These are phyloP conservation scores for Fragum fragum DNA, from an alignment of 2,888 invertebrate species.

Conservation along the genomic window DNA sequence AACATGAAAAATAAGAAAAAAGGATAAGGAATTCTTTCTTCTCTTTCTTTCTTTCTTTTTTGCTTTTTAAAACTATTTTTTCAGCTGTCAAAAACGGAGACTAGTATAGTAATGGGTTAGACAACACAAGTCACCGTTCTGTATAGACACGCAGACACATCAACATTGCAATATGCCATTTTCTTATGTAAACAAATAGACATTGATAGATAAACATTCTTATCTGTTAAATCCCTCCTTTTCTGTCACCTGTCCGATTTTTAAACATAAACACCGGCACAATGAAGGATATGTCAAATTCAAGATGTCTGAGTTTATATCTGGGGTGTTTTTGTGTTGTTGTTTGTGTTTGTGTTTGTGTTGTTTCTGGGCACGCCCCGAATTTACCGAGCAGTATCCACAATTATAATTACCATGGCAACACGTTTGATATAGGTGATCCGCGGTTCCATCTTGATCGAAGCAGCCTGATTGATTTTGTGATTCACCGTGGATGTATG, in stretches of 20 bases:
- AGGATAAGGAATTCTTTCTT: no score
- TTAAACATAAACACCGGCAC: not conserved
- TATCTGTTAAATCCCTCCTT: not conserved
- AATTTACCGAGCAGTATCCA: not conserved
- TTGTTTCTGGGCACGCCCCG: not conserved
- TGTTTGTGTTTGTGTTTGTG: not conserved
- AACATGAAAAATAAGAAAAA: no score
- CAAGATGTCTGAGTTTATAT: not conserved
- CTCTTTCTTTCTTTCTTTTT: no score
- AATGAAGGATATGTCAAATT: not conserved
- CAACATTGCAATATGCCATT: no score
- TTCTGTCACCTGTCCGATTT: not conserved
- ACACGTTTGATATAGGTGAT: not conserved
- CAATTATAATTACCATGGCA: not conserved
- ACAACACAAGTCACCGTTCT: no score
- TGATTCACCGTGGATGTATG: slow-evolving; percentile 34
- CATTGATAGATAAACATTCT: slow-evolving; percentile 1
- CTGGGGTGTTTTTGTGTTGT: not conserved
- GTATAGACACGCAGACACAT: no score
- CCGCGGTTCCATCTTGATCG: slow-evolving; percentile 7
- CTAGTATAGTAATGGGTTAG: no score
- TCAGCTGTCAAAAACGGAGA: no score
- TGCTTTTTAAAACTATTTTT: no score
- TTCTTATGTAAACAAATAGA: no score
- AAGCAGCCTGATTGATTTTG: slow-evolving; percentile 14